Evolutionary conservation across 2,888 invertebrate genomes (phyloP).

Genomic region (Drosophila yooni): DNA sequence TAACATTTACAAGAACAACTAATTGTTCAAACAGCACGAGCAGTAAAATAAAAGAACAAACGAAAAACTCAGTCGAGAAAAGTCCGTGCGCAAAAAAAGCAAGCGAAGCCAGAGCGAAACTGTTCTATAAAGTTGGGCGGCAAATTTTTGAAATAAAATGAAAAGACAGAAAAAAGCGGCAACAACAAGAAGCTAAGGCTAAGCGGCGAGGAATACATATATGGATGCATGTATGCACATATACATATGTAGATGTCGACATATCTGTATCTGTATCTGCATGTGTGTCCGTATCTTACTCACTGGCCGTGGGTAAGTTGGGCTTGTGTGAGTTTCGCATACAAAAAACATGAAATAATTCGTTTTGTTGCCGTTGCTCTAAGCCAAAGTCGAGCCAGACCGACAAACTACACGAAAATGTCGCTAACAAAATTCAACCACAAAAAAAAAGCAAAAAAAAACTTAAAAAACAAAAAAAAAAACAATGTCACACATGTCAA

Average conservation of each 20-base stretch:
- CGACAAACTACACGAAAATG: conserved; percentile 75
- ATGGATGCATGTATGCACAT: conserved; percentile 47
- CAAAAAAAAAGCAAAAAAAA: conserved; percentile 42
- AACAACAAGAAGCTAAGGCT: conserved; percentile 38
- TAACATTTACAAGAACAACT: conserved; percentile 20
- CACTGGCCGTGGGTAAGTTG: conserved; percentile 62
- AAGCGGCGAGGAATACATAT: conserved; percentile 33
- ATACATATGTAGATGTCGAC: conserved; percentile 45
- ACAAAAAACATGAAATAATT: conserved; percentile 69
- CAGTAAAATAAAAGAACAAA: conserved; percentile 17
- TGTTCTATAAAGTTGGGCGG: conserved; percentile 53
- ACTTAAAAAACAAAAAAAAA: conserved; percentile 41
- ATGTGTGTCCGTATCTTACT: conserved; percentile 61
- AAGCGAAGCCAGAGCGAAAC: conserved; percentile 46
- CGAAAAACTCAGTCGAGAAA: conserved; percentile 45
- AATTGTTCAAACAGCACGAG: conserved; percentile 68
- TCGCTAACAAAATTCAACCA: conserved; percentile 59
- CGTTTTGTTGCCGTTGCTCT: conserved; percentile 62
- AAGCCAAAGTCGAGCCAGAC: conserved; percentile 47
- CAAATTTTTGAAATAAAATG: conserved; percentile 56
- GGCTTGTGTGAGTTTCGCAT: conserved; percentile 61
- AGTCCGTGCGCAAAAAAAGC: conserved; percentile 20
- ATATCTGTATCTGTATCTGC: conserved; percentile 55
- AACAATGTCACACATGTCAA: conserved; percentile 83
- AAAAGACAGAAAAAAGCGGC: conserved; percentile 20